These are phyloP conservation scores for Netelia virgata DNA, from an alignment of 2,888 invertebrate genomes.

Conservation along the genomic window DNA sequence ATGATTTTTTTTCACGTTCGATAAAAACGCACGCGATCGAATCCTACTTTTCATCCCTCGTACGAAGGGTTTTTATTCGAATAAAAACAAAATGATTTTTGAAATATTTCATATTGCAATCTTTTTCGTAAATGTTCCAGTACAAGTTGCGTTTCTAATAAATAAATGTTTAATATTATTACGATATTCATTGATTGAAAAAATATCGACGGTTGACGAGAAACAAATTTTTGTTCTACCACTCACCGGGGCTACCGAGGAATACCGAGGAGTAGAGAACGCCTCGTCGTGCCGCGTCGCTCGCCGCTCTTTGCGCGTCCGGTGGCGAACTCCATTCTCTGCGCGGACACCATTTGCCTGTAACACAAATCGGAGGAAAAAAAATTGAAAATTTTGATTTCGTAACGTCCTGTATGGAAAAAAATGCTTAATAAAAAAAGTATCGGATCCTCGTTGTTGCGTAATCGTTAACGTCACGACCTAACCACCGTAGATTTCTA, in stretches of 20 bases:
- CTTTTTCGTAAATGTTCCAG: no score
- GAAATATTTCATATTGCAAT: no score
- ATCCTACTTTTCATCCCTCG: no score
- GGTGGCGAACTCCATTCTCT: conserved; percentile 96
- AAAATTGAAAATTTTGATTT: neutral
- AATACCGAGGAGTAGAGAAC: conserved; percentile 96
- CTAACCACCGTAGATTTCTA: conserved; percentile 75
- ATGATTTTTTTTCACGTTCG: no score
- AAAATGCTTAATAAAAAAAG: conserved; percentile 49
- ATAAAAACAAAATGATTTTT: no score
- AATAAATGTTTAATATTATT: no score
- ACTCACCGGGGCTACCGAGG: conserved; percentile 95
- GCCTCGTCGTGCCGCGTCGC: conserved; percentile 92
- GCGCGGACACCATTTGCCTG: conserved; percentile 97
- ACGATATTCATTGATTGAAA: no score
- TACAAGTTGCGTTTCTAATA: no score
- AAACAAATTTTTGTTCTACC: conserved; percentile 60
- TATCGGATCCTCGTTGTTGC: conserved; percentile 33
- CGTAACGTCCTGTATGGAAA: conserved; percentile 24
- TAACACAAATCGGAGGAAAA: conserved; percentile 74
- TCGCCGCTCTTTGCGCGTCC: conserved; percentile 90
- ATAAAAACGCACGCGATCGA: no score
- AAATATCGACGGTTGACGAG: no score
- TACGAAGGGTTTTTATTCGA: no score
- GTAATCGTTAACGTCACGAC: conserved; percentile 80